Conservation (phyloP, 37 sponge, comb jelly and placozoan species). For the Eunapius fragilis region DNA sequence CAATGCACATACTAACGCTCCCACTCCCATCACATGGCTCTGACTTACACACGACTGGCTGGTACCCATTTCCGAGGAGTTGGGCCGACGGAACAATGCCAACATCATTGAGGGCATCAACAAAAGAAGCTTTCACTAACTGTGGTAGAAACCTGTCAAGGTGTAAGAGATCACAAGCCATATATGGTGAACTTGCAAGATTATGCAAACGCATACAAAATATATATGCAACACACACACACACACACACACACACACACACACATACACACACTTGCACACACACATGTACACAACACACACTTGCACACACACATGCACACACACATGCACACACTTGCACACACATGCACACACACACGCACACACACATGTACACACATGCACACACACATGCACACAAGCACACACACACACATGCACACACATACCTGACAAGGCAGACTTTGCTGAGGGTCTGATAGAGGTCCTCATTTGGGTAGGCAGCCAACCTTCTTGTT, state of each 20-base stretch:
- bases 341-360: too few species aligned
- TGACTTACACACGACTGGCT: slow-evolving; percentile 39
- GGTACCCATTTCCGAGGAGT: neutral
- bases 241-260: neutral
- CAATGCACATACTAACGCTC: too few species aligned
- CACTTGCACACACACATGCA: slow-evolving; percentile 26
- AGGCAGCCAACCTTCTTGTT: slow-evolving; percentile 37
- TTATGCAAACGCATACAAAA: neutral
- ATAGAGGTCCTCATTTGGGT: slow-evolving; percentile 35
- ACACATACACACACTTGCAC: neutral
- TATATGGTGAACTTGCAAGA: too few species aligned
- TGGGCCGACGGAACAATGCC: slow-evolving; percentile 32
- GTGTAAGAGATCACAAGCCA: neutral
- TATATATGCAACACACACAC: neutral
- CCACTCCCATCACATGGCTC: neutral
- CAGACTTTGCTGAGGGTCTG: slow-evolving; percentile 69
- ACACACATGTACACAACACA: neutral
- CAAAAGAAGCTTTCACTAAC: slow-evolving; percentile 57
- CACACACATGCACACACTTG: too few species aligned
- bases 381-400: neutral
- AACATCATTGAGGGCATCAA: slow-evolving; percentile 42
- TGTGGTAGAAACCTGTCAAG: slow-evolving; percentile 81
- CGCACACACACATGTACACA: slow-evolving; percentile 1
- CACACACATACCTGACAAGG: slow-evolving; percentile 48
- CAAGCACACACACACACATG: neutral